Conservation (phyloP, 2,113 vertebrate genomes). For the Myiozetetes cayanensis region DNA sequence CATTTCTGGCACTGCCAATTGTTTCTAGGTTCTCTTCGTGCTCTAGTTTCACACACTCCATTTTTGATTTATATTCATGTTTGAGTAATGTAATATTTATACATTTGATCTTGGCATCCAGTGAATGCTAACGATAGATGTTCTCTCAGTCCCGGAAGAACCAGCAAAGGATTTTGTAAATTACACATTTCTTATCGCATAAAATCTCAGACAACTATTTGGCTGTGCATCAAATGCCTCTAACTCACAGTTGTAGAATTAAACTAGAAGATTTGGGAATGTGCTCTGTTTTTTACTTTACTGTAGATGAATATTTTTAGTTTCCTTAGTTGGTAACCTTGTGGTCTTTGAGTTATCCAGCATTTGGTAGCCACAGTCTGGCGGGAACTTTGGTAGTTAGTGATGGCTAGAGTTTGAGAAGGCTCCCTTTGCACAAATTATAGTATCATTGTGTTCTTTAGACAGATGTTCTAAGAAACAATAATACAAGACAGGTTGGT, state of each 20-base stretch:
- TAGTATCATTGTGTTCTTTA: not conserved
- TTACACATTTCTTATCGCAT: slow-evolving; percentile 28
- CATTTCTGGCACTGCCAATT: not conserved
- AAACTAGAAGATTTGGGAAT: not conserved
- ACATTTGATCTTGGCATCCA: slow-evolving; percentile 36
- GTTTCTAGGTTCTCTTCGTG: not conserved
- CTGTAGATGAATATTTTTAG: not conserved
- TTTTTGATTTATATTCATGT: slow-evolving; percentile 50
- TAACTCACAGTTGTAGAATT: not conserved
- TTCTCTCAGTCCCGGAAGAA: slow-evolving; percentile 36
- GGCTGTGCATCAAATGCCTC: slow-evolving; percentile 15
- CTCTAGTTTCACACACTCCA: not conserved
- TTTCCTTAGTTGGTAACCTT: not conserved
- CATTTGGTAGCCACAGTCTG: not conserved
- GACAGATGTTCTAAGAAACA: not conserved
- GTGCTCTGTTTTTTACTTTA: not conserved
- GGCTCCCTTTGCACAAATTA: not conserved
- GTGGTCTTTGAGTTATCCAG: not conserved
- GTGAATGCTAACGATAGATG: slow-evolving; percentile 22
- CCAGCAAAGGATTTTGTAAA: slow-evolving; percentile 39
- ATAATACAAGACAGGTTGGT: not conserved
- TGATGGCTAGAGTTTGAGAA: not conserved
- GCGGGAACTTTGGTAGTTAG: not conserved
- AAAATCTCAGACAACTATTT: slow-evolving; percentile 34
- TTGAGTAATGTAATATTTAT: slow-evolving; percentile 55